A percentile compares a stretch with the other conserved stretches of the same genome.
These are phyloP conservation scores for Lepilemur ruficaudatus DNA, from an alignment of 2,797 vertebrate species.

Conservation along the genomic window DNA sequence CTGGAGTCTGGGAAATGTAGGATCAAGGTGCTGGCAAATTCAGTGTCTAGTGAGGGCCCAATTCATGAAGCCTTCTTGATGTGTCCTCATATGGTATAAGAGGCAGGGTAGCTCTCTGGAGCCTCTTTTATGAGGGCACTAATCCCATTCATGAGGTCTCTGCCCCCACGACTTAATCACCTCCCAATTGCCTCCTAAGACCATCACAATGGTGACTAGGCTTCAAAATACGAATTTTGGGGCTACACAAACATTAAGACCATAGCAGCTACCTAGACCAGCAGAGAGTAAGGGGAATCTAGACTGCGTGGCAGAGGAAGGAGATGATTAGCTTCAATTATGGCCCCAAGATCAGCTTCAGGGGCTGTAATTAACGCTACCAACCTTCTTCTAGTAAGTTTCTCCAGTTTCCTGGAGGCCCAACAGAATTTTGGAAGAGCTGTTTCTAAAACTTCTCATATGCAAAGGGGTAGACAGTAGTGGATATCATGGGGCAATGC, in stretches of 20 bases:
- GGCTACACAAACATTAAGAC: neutral
- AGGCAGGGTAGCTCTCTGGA: neutral
- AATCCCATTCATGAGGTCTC: neutral
- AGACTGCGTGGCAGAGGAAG: neutral
- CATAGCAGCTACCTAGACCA: neutral
- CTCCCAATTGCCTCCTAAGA: neutral
- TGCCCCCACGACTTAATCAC: neutral
- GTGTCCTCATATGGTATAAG: neutral
- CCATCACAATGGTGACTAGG: neutral
- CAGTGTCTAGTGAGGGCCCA: neutral
- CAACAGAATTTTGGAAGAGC: neutral
- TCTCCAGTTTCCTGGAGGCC: neutral
- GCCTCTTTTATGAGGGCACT: neutral
- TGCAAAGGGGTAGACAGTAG: neutral
- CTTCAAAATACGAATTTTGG: neutral
- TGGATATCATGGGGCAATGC: neutral
- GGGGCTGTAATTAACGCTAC: neutral
- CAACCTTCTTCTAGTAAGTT: neutral
- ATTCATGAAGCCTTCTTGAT: neutral
- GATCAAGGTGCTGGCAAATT: neutral
- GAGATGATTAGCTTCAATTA: neutral
- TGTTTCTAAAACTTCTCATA: neutral
- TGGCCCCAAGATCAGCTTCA: neutral
- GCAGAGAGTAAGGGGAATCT: neutral
- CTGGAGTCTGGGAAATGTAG: neutral